A percentile compares a stretch with the other conserved stretches of the same genome.
These are phyloP conservation scores for Galbula dea DNA, from an alignment of 2,113 vertebrate species.

Conservation along the genomic window DNA sequence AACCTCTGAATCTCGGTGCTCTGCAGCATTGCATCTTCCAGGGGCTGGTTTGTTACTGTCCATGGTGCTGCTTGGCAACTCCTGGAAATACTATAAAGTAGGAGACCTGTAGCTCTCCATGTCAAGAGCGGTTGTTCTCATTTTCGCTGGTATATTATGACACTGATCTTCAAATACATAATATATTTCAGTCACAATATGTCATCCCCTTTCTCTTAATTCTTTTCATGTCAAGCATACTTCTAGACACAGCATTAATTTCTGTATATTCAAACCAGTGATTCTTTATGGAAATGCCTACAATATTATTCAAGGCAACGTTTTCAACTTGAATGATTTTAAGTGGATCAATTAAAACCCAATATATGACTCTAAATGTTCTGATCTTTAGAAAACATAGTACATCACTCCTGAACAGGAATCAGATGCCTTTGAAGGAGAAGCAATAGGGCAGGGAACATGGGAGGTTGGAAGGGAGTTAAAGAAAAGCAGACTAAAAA, in stretches of 20 bases:
- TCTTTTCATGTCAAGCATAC: background rate
- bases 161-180: background rate
- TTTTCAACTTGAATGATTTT: background rate
- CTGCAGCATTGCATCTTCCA: fast-evolving
- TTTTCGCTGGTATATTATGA: background rate
- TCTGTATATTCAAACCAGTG: background rate
- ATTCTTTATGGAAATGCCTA: background rate
- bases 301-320: background rate
- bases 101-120: background rate
- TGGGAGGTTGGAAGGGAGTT: background rate
- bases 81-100: background rate
- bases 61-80: conserved; percentile 47
- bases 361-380: background rate
- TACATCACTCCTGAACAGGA: background rate
- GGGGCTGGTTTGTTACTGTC: conserved; percentile 44
- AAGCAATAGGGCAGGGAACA: background rate
- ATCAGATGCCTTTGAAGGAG: background rate
- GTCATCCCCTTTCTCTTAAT: background rate
- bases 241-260: background rate
- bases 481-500: background rate
- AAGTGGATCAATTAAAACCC: background rate
- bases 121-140: background rate
- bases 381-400: background rate
- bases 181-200: background rate
- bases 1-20: fast-evolving